These are phyloP conservation scores for Myotis davidii DNA, from an alignment of 2,113 vertebrate genomes.

Conservation along the genomic window DNA sequence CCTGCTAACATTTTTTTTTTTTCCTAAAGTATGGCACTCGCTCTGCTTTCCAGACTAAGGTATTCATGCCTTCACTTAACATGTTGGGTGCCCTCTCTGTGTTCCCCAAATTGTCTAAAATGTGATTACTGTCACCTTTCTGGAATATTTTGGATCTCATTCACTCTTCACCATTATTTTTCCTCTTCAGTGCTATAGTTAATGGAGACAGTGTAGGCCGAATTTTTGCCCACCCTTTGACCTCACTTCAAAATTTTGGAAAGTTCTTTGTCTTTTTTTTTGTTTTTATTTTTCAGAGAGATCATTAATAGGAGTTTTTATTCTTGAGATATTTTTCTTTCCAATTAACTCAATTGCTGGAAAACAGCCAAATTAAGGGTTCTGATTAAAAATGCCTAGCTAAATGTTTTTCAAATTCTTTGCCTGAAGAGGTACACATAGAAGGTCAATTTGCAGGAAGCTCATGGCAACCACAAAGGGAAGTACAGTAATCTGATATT, in stretches of 20 bases:
- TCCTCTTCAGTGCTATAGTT: not conserved
- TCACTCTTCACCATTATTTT: not conserved
- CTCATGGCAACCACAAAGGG: not conserved
- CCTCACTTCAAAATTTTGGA: not conserved
- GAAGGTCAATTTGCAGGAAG: not conserved
- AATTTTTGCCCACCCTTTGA: not conserved
- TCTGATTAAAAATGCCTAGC: not conserved
- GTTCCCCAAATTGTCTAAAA: not conserved
- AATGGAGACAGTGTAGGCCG: not conserved
- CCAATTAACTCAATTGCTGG: not conserved
- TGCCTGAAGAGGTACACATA: not conserved
- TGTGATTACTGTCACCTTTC: not conserved
- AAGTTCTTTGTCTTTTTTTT: not conserved
- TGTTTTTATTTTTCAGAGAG: not conserved
- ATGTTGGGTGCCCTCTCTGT: not conserved
- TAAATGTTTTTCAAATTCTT: slow-evolving; percentile 5
- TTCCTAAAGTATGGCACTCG: not conserved
- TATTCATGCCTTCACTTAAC: not conserved
- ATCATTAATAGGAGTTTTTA: not conserved
- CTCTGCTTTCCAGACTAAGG: not conserved
- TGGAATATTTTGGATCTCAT: not conserved
- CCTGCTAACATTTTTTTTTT: not conserved
- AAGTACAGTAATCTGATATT: slow-evolving; percentile 40
- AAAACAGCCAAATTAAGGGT: slow-evolving; percentile 1
- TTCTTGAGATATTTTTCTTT: slow-evolving; percentile 11